A percentile compares a stretch with the other conserved stretches of the same genome.
Conservation (phyloP, 2,888 invertebrate species). For the Holacanthella duospinosa region DNA sequence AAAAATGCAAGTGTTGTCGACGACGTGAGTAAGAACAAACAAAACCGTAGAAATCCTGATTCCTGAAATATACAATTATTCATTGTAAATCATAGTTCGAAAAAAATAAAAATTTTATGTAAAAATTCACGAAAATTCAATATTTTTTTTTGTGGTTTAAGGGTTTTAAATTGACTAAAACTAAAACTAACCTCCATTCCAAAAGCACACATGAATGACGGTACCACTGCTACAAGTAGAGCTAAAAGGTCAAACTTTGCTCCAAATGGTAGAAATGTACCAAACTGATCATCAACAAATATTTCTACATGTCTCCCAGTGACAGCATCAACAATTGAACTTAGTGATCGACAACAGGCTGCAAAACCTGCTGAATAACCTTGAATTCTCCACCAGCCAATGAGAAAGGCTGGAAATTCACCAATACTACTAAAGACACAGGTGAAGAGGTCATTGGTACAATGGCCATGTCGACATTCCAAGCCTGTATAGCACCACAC, state of each 20-base stretch:
- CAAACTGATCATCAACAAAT: conserved; percentile 32
- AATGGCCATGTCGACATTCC: conserved; percentile 36
- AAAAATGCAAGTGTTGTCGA: conserved; percentile 32
- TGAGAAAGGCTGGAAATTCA: conserved; percentile 35
- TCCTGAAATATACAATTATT: conserved; percentile 17
- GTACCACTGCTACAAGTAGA: conserved; percentile 32
- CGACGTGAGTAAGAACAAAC: conserved; percentile 28
- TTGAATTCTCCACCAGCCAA: conserved; percentile 30
- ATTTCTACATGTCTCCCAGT: conserved; percentile 35
- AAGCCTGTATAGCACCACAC: conserved; percentile 38
- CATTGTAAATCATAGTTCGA: not conserved
- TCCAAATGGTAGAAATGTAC: conserved; percentile 31
- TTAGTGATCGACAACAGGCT: conserved; percentile 31
- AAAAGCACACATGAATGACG: conserved; percentile 33
- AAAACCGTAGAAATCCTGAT: conserved; percentile 29
- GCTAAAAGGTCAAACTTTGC: conserved; percentile 34
- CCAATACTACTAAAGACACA: conserved; percentile 34
- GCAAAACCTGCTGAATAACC: conserved; percentile 32
- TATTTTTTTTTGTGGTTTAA: not conserved
- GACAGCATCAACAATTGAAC: conserved; percentile 33
- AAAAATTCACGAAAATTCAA: conserved; percentile 3
- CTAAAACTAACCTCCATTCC: conserved; percentile 32
- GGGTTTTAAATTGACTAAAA: not conserved
- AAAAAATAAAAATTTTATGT: not conserved
- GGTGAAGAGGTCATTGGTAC: conserved; percentile 30